Conservation (phyloP, 2,113 vertebrate species). For the Psettodes erumei region DNA sequence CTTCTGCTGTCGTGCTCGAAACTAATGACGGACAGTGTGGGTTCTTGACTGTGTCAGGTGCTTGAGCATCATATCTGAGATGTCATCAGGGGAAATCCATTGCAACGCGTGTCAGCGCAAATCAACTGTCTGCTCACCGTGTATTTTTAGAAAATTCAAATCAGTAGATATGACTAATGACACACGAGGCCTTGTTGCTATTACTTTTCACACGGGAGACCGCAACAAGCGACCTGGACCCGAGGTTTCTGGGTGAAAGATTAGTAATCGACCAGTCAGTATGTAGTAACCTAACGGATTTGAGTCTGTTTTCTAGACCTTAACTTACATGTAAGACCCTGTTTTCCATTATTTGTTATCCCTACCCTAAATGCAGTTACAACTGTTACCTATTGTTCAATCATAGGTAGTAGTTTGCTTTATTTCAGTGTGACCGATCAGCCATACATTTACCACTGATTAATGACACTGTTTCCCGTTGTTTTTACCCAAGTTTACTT, state of each 20-base stretch:
- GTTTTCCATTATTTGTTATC: background rate
- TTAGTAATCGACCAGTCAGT: background rate
- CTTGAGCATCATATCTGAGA: constrained; percentile 28
- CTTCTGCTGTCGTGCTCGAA: background rate
- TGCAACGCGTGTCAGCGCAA: constrained; percentile 28
- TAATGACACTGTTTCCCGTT: background rate
- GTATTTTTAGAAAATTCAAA: constrained; percentile 54
- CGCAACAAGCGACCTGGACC: background rate
- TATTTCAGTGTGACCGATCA: background rate
- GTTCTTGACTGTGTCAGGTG: constrained; percentile 1
- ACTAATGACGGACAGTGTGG: constrained; percentile 29
- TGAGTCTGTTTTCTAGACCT: background rate
- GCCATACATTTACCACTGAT: background rate
- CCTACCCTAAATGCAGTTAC: background rate
- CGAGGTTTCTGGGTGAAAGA: background rate
- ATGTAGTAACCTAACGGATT: background rate
- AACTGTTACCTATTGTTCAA: background rate
- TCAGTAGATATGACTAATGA: constrained; percentile 30
- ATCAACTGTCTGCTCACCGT: constrained; percentile 15
- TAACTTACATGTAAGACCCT: too few species aligned
- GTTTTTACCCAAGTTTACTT: background rate
- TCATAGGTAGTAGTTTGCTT: background rate
- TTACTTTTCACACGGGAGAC: background rate
- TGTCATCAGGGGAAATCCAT: constrained; percentile 74
- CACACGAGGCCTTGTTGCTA: background rate